Base-by-base conservation (phyloP, 2,888 invertebrate genomes). In the Drosophila falleni region DNA sequence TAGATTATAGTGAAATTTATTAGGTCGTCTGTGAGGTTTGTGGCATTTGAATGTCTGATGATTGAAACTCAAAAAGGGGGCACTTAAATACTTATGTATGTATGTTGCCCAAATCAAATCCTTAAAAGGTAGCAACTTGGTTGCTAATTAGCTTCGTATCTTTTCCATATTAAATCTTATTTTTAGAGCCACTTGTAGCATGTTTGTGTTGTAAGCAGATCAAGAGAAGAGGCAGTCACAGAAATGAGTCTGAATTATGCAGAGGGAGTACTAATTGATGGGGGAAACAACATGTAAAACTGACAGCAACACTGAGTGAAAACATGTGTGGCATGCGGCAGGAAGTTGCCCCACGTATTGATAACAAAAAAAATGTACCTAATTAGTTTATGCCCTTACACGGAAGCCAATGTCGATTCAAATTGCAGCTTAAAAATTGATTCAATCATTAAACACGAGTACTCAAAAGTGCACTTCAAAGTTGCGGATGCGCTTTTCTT, bases 1-100 rank as follows among this genome's bases (percentile, higher is more conserved):
- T 72, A 80, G 86, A 86, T 86, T 86, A 86, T 78, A 86, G 78
- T 80, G 67, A 82, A 89, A 86, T 86, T 86, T 89, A 86, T 86
- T 86, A 89, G 88, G 83, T 88, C 62, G 74, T 78, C 71, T 75
- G 64, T 66, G 78, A 33, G 63, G 55, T 29, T 56, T 63, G 68
- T 53, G 79, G 79, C 62, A 67, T 80, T 77, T 77, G 59, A 76
- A 71, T 80, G 65, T 47, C 70, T 59, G 70, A 61, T 71, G 77
- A 59, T 53, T 81, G 84, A 67, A 68, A 42, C 55, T 11, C 41
- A 33, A 16, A 65, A 53, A 35, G 42, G 56, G 56, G 55, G 47
- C 23, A 23, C 23, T 23, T 23, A 3, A 23, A 23, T 23, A n/a
- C n/a, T n/a, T n/a, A 23, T 4, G 0, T 23, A 23, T 23, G 23